Conservation (phyloP, 1,140 invertebrate genomes). For the Saccostrea glomerata region DNA sequence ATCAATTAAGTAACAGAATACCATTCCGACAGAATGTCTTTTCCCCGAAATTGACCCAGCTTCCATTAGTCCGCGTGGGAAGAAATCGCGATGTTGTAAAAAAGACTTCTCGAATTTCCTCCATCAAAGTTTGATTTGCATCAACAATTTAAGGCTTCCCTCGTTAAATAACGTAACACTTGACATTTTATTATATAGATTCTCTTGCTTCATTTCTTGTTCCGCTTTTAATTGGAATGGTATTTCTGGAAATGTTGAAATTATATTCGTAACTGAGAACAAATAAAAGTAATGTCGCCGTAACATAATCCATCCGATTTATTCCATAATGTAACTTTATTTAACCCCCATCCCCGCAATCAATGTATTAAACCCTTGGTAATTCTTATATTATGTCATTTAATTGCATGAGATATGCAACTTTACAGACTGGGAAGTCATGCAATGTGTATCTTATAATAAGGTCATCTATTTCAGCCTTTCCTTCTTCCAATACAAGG, state of each 20-base stretch:
- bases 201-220: background rate
- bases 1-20: background rate
- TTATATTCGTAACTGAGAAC: background rate
- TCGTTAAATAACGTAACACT: constrained; percentile 21
- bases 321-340: background rate
- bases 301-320: background rate
- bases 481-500: too few species aligned
- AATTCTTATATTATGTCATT: constrained; percentile 15
- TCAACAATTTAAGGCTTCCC: constrained; percentile 18
- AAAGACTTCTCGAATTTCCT: background rate
- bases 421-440: background rate
- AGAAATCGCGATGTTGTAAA: background rate
- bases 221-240: background rate
- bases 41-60: background rate
- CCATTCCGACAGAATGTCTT: background rate
- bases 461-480: background rate
- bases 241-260: background rate
- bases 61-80: constrained; percentile 17
- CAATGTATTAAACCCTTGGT: constrained; percentile 24
- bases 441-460: background rate
- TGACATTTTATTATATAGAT: background rate
- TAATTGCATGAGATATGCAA: background rate
- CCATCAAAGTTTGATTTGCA: background rate
- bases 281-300: constrained; percentile 1
- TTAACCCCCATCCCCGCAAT: too few species aligned